Evolutionary conservation across 2,888 invertebrate genomes (phyloP).

Genomic region (Myopa tessellatipennis): DNA sequence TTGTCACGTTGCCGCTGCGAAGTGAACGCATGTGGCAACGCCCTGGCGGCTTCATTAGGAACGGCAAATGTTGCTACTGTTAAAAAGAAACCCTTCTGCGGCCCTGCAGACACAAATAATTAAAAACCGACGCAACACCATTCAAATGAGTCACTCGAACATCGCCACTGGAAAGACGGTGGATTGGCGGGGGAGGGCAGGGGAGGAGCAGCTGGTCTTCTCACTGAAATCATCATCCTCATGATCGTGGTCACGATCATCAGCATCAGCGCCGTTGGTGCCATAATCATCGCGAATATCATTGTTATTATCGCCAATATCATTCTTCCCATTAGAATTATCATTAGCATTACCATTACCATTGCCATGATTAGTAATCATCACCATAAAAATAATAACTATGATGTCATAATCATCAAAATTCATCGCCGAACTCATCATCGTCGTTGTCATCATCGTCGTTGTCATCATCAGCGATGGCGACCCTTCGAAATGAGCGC

Average conservation of each 20-base stretch:
- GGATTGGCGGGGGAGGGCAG: background rate
- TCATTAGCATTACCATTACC: background rate
- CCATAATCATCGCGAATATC: too few species aligned
- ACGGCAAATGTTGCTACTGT: conserved; percentile 23
- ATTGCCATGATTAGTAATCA: background rate
- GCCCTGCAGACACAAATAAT: conserved; percentile 29
- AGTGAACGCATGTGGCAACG: conserved; percentile 23
- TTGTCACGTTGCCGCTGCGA: conserved; percentile 24
- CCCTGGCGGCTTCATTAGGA: conserved; percentile 26
- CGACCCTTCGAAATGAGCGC: conserved; percentile 4
- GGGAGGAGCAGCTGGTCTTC: background rate
- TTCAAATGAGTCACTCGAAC: conserved; percentile 26
- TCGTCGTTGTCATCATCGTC: background rate
- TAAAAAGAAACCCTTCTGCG: background rate
- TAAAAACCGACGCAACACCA: conserved; percentile 26
- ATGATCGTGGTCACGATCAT: background rate
- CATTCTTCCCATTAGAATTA: too few species aligned
- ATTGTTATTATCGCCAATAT: too few species aligned
- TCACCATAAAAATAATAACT: background rate
- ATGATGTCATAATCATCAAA: background rate
- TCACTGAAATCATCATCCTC: background rate
- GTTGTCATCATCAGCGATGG: background rate
- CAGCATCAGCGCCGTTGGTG: background rate
- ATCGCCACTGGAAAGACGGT: background rate
- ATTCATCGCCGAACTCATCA: too few species aligned